These are phyloP conservation scores for Parazoanthus atlanticus DNA, from an alignment of 92 coral and sea anemone genomes.

Conservation along the genomic window DNA sequence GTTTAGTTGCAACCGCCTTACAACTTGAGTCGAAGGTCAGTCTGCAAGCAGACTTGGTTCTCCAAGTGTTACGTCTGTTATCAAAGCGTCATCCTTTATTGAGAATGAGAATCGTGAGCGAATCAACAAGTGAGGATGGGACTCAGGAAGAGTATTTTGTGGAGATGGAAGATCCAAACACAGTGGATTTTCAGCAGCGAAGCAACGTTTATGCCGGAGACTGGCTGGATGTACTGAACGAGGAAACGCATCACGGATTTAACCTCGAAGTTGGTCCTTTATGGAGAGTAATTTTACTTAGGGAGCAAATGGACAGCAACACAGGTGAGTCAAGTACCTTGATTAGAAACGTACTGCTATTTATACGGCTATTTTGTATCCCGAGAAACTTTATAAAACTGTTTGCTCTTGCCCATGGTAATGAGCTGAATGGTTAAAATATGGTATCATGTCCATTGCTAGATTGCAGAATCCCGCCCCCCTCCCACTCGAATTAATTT, in stretches of 20 bases:
- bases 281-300: constrained; percentile 11
- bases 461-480: too few relatives aligned
- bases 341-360: too few relatives aligned
- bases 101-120: background rate
- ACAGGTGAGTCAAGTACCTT: background rate
- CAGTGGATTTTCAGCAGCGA: constrained; percentile 5
- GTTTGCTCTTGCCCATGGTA: too few relatives aligned
- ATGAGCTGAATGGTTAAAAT: too few relatives aligned
- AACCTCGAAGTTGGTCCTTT: background rate
- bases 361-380: too few relatives aligned
- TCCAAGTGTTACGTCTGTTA: background rate
- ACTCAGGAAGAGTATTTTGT: background rate
- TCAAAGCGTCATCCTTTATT: background rate
- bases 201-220: background rate
- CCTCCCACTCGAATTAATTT: too few relatives aligned
- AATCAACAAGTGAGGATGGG: background rate
- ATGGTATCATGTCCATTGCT: too few relatives aligned
- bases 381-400: too few relatives aligned
- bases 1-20: constrained; percentile 9
- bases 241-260: constrained; percentile 3
- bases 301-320: background rate
- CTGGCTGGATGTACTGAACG: background rate
- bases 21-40: background rate
- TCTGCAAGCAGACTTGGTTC: background rate
- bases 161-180: background rate